These are phyloP conservation scores for Mellilla xanthometata DNA, from an alignment of 2,888 invertebrate genomes.

Conservation along the genomic window DNA sequence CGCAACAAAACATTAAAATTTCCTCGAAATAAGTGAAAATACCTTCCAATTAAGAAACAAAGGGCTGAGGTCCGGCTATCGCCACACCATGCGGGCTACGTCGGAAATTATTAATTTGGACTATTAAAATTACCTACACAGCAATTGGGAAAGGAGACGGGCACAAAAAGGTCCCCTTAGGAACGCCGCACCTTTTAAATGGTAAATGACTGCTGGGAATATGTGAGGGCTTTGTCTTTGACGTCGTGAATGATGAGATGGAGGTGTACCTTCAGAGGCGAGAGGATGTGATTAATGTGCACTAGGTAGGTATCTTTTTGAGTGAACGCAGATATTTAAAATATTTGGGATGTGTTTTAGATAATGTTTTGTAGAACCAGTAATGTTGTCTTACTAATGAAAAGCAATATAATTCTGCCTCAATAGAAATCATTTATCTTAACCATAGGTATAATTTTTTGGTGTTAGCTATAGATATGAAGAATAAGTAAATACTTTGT, in stretches of 20 bases:
- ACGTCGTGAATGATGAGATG: slow-evolving; percentile 49
- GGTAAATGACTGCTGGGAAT: slow-evolving; percentile 41
- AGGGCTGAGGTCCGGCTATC: slow-evolving; percentile 44
- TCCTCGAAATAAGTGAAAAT: slow-evolving; percentile 50
- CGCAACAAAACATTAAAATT: slow-evolving; percentile 37
- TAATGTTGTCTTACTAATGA: too few relatives aligned
- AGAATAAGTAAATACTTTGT: too few relatives aligned
- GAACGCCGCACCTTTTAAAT: slow-evolving; percentile 49
- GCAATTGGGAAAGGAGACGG: slow-evolving; percentile 48
- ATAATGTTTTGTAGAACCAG: too few relatives aligned
- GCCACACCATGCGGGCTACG: slow-evolving; percentile 52
- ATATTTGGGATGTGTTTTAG: too few relatives aligned
- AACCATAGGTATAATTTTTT: too few relatives aligned
- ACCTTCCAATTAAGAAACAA: slow-evolving; percentile 60
- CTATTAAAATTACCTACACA: slow-evolving; percentile 65
- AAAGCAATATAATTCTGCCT: too few relatives aligned
- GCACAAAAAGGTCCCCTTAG: slow-evolving; percentile 56
- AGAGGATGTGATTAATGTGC: slow-evolving; percentile 17
- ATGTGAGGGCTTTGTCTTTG: slow-evolving; percentile 48
- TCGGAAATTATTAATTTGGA: slow-evolving; percentile 70
- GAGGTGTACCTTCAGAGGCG: slow-evolving; percentile 29
- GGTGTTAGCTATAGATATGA: too few relatives aligned
- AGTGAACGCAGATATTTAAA: too few relatives aligned
- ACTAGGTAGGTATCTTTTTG: not conserved
- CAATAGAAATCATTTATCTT: too few relatives aligned